These are phyloP conservation scores for Athalia rosae DNA, from an alignment of 2,888 invertebrate species.

Conservation along the genomic window DNA sequence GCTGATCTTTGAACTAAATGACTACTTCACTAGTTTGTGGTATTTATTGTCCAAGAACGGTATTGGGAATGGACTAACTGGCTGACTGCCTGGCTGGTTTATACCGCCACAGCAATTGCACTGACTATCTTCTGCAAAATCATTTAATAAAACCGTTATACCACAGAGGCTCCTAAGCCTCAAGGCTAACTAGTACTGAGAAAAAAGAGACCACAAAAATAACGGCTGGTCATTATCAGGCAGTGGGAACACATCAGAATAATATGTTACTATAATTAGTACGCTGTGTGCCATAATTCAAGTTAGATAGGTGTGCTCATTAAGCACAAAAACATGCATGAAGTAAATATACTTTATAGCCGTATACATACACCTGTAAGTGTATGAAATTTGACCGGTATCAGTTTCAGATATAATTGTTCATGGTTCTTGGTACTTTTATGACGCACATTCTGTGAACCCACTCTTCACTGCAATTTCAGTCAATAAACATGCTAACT, in stretches of 20 bases:
- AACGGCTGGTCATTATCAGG: constrained; percentile 36
- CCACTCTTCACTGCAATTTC: neutral
- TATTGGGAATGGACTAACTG: neutral
- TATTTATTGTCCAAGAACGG: neutral
- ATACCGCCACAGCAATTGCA: neutral
- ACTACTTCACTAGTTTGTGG: neutral
- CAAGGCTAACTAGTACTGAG: constrained; percentile 58
- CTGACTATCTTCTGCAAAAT: constrained; percentile 24
- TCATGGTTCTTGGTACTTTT: neutral
- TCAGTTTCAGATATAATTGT: neutral
- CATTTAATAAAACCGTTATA: constrained; percentile 39
- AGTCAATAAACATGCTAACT: neutral
- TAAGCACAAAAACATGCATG: neutral
- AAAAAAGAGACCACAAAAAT: constrained; percentile 53
- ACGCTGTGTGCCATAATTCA: neutral
- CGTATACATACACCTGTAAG: too few species aligned
- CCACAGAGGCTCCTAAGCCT: constrained; percentile 27
- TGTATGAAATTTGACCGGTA: neutral
- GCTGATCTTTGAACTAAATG: too few species aligned
- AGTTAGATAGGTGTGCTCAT: neutral
- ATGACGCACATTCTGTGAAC: neutral
- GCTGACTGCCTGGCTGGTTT: neutral
- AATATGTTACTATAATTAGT: constrained; percentile 23
- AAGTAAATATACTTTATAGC: neutral
- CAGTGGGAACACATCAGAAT: constrained; percentile 24